phyloP scores from a whole-genome alignment of 2,113 vertebrate species.

The Brachyhypopomus gauderio region DNA sequence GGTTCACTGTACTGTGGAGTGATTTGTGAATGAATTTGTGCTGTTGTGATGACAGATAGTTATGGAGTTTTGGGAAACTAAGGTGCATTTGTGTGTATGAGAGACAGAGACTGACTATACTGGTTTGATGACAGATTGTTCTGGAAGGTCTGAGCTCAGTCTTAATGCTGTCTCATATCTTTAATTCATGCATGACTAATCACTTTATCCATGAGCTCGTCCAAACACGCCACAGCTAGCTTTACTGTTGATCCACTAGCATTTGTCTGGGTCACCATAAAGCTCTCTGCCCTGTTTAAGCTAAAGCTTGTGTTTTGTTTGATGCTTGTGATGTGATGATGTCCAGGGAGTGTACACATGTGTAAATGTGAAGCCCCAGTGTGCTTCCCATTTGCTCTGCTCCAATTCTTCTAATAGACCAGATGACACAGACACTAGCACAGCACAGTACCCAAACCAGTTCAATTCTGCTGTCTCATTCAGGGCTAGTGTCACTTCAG shows the following conservation, averaged over 20 bases:
- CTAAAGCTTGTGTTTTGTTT: background rate
- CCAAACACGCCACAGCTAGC: conserved; percentile 16
- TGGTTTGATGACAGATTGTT: conserved; percentile 29
- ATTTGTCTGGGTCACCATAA: background rate
- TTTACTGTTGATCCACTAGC: conserved; percentile 4
- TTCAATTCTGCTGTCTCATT: conserved; percentile 53
- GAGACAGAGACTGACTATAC: conserved; percentile 6
- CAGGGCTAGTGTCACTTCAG: conserved; percentile 26
- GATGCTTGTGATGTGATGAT: background rate
- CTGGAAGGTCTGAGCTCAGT: conserved; percentile 43
- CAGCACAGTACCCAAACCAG: conserved; percentile 32
- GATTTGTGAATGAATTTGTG: conserved; percentile 6
- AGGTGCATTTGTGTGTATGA: background rate
- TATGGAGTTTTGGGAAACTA: background rate
- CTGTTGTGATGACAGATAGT: background rate
- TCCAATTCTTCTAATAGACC: conserved; percentile 46
- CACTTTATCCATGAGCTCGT: conserved; percentile 30
- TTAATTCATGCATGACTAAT: conserved; percentile 45
- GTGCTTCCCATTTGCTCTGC: conserved; percentile 48
- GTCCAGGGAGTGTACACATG: background rate
- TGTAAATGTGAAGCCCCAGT: conserved; percentile 30
- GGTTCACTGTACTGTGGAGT: conserved; percentile 7
- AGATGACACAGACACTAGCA: conserved; percentile 39
- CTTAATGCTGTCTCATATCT: conserved; percentile 37
- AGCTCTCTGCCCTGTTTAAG: background rate